These are phyloP conservation scores for Hedya salicella DNA, from an alignment of 2,888 invertebrate species.

Conservation along the genomic window DNA sequence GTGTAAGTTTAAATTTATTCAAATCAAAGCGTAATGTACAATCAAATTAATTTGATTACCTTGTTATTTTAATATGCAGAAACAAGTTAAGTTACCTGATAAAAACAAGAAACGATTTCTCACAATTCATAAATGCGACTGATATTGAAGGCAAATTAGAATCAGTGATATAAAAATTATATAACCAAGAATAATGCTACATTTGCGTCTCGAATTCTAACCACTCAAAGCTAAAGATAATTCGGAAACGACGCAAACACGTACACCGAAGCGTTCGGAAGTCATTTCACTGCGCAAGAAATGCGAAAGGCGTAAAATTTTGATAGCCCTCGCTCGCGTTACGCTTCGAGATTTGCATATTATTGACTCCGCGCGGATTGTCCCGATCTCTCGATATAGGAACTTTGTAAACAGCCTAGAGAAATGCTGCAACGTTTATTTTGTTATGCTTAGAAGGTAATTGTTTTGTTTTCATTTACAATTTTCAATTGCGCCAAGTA, in stretches of 20 bases:
- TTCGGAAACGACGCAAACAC: constrained; percentile 17
- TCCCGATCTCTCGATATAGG: constrained; percentile 33
- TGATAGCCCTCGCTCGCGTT: constrained; percentile 42
- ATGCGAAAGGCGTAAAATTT: constrained; percentile 43
- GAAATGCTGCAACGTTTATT: constrained; percentile 8
- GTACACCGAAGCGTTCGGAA: constrained; percentile 29
- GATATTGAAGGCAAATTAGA: too few species aligned
- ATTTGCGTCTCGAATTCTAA: neutral
- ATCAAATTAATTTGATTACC: too few species aligned
- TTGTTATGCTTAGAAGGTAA: neutral
- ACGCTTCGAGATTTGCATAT: constrained; percentile 41
- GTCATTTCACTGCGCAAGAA: constrained; percentile 40
- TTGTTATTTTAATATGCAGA: too few species aligned
- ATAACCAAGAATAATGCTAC: neutral
- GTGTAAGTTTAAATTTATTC: too few species aligned
- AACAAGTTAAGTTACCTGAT: too few species aligned
- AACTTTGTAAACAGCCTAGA: constrained; percentile 31
- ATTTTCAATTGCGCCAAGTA: too few species aligned
- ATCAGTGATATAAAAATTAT: neutral
- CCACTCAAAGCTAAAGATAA: neutral
- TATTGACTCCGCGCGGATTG: constrained; percentile 38
- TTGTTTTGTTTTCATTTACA: neutral
- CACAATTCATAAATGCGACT: neutral
- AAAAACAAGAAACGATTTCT: too few species aligned
- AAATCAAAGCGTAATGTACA: too few species aligned